Evolutionary conservation across 2,888 invertebrate species (phyloP), one percentile per base, ranked within the genome.

Genomic region (Lagria hirta): DNA sequence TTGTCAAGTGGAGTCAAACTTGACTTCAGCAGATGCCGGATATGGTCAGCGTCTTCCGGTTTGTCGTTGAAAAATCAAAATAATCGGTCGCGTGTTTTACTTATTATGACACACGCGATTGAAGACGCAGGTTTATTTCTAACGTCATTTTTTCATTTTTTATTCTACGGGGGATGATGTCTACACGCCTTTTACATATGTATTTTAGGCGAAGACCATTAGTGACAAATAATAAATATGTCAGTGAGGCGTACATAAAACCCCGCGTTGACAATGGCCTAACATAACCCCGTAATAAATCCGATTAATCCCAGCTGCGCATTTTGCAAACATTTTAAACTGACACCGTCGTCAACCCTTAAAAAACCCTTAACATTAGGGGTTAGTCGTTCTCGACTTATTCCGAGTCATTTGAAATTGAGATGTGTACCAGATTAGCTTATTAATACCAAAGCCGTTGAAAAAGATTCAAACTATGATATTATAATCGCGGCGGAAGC

Each of bases 281-380:
- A 61, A 61, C 57, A 58, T 57, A 61, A 58, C 58, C 57, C 61
- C 60, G 60, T 60, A 62, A 66, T 65, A 68, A 68, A 70, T 68
- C 69, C 67, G 70, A 69, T 70, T 69, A 69, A 69, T 67, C 64
- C 67, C 68, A 67, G 69, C 68, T 68, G 69, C 60, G 68, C 69
- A 65, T 69, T 69, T 67, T 62, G 64, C 66, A 65, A 68, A 66
- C 64, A 67, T 57, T 62, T 61, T 61, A 64, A 62, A 63, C 59
- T 59, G 63, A 62, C 58, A 62, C 52, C n/a, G n/a, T n/a, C n/a
- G 52, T 29, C 51, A 53, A 54, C 55, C 55, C 51, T 54, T 54
- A 44, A 44, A 44, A 42, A 38, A 32, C 26, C 21, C 27, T 17
- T 13, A 15, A 27, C 26, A 12, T 2, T 30, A 36, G 21, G 20